Conservation (phyloP, 1,140 invertebrate genomes). For the Polypedilum vanderplanki region DNA sequence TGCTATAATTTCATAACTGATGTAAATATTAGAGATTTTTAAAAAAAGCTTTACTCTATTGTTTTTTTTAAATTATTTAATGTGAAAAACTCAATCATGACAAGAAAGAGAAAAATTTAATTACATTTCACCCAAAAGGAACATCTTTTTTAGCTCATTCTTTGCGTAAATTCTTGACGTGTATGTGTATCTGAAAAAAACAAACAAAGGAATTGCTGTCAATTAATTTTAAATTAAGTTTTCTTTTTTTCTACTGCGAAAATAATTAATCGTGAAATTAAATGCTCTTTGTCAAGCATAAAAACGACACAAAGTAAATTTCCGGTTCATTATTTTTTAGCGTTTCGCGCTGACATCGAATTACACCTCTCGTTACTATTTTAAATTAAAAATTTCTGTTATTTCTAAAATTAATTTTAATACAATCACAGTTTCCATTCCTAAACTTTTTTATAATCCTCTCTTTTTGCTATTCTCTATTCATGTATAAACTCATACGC, state of each 20-base stretch:
- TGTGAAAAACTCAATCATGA: background rate
- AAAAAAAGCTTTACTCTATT: too few species aligned
- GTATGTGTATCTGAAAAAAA: background rate
- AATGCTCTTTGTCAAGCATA: constrained; percentile 4
- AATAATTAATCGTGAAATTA: constrained; percentile 20
- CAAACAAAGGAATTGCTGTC: constrained; percentile 8
- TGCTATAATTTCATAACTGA: too few species aligned
- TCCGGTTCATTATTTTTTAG: constrained; percentile 12
- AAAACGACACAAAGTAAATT: constrained; percentile 13
- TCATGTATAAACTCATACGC: too few species aligned
- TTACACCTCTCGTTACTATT: background rate
- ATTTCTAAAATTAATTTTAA: too few species aligned
- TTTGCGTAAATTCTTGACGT: background rate
- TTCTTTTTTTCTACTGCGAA: background rate
- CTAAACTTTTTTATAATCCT: background rate
- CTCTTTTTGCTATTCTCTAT: too few species aligned
- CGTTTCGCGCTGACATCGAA: constrained; percentile 15
- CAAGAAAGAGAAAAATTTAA: background rate
- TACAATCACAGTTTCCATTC: too few species aligned
- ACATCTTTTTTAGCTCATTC: too few species aligned
- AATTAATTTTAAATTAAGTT: constrained; percentile 15
- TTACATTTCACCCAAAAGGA: background rate
- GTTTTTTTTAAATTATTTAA: too few species aligned
- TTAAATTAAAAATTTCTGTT: too few species aligned
- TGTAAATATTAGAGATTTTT: too few species aligned